Conservation (phyloP, 2,888 invertebrate genomes). For the Hyalella azteca region DNA sequence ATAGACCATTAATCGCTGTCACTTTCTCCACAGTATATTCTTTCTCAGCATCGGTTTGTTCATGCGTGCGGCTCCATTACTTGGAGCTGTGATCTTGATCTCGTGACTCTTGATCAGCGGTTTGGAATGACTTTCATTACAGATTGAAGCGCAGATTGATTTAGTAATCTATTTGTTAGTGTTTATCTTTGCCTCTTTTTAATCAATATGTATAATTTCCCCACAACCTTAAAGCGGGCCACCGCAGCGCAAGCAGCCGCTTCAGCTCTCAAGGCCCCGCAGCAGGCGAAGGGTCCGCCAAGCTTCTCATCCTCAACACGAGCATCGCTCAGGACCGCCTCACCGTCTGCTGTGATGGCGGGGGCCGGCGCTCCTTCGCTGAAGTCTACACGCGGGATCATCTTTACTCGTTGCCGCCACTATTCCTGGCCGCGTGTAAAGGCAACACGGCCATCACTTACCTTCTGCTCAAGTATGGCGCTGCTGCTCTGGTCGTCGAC, state of each 20-base stretch:
- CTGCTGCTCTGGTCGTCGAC: constrained; percentile 60
- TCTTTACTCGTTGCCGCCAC: constrained; percentile 51
- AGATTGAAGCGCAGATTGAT: too few relatives aligned
- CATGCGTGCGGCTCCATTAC: too few relatives aligned
- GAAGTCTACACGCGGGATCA: constrained; percentile 52
- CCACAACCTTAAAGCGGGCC: background rate
- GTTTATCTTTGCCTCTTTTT: too few relatives aligned
- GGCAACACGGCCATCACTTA: constrained; percentile 67
- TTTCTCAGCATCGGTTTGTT: too few relatives aligned
- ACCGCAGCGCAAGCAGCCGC: background rate
- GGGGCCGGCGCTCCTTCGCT: constrained; percentile 58
- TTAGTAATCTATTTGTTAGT: too few relatives aligned
- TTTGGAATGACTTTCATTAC: too few relatives aligned
- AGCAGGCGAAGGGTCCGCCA: constrained; percentile 29
- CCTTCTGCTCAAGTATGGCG: constrained; percentile 68
- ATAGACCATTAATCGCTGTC: too few relatives aligned
- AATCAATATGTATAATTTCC: too few relatives aligned
- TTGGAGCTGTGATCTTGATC: too few relatives aligned
- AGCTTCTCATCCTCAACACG: constrained; percentile 60
- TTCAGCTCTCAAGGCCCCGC: constrained; percentile 18
- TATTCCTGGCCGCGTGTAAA: constrained; percentile 66
- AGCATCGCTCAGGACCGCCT: constrained; percentile 60
- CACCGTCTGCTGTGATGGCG: constrained; percentile 43
- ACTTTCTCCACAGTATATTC: too few relatives aligned
- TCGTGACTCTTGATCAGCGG: too few relatives aligned